Evolutionary conservation across 1,140 invertebrate genomes (phyloP).

Genomic region (Homalodisca vitripennis): DNA sequence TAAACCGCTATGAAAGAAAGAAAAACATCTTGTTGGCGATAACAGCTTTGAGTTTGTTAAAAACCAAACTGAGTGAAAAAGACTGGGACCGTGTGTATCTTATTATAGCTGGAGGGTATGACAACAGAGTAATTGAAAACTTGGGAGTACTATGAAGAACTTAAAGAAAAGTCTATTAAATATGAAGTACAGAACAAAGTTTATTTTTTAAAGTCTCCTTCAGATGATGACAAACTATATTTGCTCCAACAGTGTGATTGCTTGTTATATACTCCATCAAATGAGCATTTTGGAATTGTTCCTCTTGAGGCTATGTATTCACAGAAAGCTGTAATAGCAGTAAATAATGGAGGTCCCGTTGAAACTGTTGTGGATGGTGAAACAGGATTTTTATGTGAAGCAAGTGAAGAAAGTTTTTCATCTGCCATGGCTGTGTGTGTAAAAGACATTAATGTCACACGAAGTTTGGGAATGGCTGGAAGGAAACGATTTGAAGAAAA

Average conservation of each 20-base stretch:
- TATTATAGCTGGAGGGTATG: conserved; percentile 97
- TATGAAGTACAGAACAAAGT: conserved; percentile 72
- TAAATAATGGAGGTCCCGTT: conserved; percentile 91
- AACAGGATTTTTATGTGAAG: conserved; percentile 87
- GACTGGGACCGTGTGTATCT: conserved; percentile 71
- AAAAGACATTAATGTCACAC: conserved; percentile 46
- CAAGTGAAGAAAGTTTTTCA: conserved; percentile 69
- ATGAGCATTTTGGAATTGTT: conserved; percentile 99
- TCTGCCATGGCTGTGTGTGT: conserved; percentile 66
- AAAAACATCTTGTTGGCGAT: conserved; percentile 90
- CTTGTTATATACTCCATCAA: conserved; percentile 92
- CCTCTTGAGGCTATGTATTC: conserved; percentile 98
- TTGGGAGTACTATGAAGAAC: conserved; percentile 81
- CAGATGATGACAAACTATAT: conserved; percentile 78
- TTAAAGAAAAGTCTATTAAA: conserved; percentile 63
- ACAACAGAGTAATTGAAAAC: conserved; percentile 86
- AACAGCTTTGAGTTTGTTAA: conserved; percentile 69
- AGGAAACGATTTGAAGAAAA: conserved; percentile 66
- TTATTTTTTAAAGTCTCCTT: conserved; percentile 83
- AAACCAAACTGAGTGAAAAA: conserved; percentile 51
- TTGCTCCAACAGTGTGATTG: conserved; percentile 72
- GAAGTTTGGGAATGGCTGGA: conserved; percentile 69
- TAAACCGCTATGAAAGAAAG: conserved; percentile 97
- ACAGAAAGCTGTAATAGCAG: conserved; percentile 89
- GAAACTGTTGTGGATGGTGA: conserved; percentile 88